These are phyloP conservation scores for Rhopilema esculentum DNA, from an alignment of 30 jellyfish, hydroid and myxozoan species.

Conservation along the genomic window DNA sequence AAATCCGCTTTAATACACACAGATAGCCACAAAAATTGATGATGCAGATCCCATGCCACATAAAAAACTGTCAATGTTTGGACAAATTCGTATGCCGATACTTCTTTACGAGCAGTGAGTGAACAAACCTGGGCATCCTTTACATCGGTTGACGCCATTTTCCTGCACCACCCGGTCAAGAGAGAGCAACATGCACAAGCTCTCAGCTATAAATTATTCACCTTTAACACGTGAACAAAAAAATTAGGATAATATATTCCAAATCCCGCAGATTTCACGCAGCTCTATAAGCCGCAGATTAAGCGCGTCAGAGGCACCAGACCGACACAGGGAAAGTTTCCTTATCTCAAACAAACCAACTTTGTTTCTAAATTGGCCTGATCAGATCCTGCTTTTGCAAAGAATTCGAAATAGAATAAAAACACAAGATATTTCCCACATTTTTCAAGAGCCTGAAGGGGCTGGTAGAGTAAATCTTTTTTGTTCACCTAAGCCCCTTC, in stretches of 20 bases:
- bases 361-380: too few relatives aligned
- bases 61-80: background rate
- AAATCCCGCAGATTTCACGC: slow-evolving; percentile 36
- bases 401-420: too few relatives aligned
- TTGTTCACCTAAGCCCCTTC: too few relatives aligned
- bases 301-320: too few relatives aligned
- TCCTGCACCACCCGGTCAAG: slow-evolving; percentile 80
- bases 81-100: background rate
- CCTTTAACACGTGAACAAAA: slow-evolving; percentile 69
- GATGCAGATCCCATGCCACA: background rate
- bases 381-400: too few relatives aligned
- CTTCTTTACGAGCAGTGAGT: slow-evolving; percentile 28
- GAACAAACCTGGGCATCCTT: slow-evolving; percentile 69
- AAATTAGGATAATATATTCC: slow-evolving; percentile 38
- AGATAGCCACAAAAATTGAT: background rate
- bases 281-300: too few relatives aligned
- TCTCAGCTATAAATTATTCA: slow-evolving; percentile 66
- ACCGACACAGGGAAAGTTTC: too few relatives aligned
- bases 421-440: too few relatives aligned
- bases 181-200: slow-evolving; percentile 72
- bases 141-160: slow-evolving; percentile 66
- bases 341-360: too few relatives aligned
- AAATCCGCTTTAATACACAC: background rate
- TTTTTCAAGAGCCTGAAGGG: too few relatives aligned
- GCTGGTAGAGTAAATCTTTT: too few relatives aligned